Base-by-base conservation (phyloP, 2,888 invertebrate genomes). In the Thyatira batis region DNA sequence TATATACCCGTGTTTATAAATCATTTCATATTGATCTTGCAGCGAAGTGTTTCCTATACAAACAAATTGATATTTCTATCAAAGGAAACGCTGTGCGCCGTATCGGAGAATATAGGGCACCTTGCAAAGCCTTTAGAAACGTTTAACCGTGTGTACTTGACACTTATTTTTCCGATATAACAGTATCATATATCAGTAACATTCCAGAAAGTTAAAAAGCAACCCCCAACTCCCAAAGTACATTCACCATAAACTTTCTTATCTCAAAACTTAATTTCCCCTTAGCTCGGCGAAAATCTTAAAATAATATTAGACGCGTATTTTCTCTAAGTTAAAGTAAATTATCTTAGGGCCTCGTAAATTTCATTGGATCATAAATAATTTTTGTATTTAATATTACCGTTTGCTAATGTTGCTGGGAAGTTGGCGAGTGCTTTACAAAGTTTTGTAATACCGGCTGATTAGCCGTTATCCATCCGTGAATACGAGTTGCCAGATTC, bases 201-300 rank as follows among this genome's bases (percentile, higher is more conserved):
- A 8, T 11, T n/a, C 17, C 6, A 17, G 8, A n/a, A 11, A 39
- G 17, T 17, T 17, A 17, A 17, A 17, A 39, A 13, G 39, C 39
- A 39, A 3, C 2, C 17, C 33, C 45, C 20, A 25, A 25, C 13
- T 17, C 11, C 5, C 13, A 13, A 17, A 23, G 2, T 25, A 25
- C 2, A n/a, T 45, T 21, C 8, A 13, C 45, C 45, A n/a, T 23
- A 46, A 46, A 46, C 45, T 25, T 46, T 46, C 13, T n/a, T 46
- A 46, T 46, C 45, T 46, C 13, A 8, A n/a, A 46, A 46, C 21
- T 46, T 23, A 21, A 46, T 46, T 46, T 28, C 23, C 45, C 45
- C 6, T 9, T 28, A 27, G 2, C 17, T 27, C 28, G 8, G 1
- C 27, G 27, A 10, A 20, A 48, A 48, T 48, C 13, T 48, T 27